Evolutionary conservation across 2,797 vertebrate species (phyloP).

Genomic region (Poeciliopsis paucimaculata): DNA sequence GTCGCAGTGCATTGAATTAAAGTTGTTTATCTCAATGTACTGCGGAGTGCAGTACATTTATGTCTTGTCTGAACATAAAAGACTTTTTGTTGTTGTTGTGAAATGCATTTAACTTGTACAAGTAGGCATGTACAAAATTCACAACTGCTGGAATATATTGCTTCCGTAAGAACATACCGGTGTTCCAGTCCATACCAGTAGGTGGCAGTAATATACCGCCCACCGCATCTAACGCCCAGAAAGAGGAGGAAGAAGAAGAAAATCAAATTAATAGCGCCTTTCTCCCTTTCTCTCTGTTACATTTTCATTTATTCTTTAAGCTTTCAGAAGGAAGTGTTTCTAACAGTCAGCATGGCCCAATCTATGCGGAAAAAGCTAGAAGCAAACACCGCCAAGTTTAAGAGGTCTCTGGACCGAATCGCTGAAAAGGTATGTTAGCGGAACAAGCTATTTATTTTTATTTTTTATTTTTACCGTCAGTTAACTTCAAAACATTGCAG

Average conservation of each 20-base stretch:
- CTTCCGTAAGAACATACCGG: neutral
- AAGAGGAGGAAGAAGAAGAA: neutral
- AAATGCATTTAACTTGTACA: neutral
- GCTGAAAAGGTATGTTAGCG: conserved; percentile 58
- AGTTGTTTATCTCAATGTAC: neutral
- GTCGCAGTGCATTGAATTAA: neutral
- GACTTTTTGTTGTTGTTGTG: too few relatives aligned
- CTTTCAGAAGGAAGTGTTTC: fast-evolving
- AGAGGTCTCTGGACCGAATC: conserved; percentile 43
- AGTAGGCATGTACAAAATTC: neutral
- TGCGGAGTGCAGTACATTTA: neutral
- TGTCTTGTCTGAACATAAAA: neutral
- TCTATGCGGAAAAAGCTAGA: fast-evolving
- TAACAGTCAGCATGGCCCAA: conserved; percentile 24
- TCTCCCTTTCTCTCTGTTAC: neutral
- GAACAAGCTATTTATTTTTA: conserved; percentile 1
- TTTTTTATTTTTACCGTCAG: neutral
- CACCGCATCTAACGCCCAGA: neutral
- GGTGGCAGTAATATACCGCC: neutral
- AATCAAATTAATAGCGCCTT: conserved; percentile 34
- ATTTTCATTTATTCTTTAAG: fast-evolving
- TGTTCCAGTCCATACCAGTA: neutral
- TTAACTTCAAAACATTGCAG: too few relatives aligned
- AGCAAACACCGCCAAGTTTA: neutral
- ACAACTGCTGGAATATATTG: neutral